Evolutionary conservation across 2,113 vertebrate genomes (phyloP), one percentile per base, ranked within the genome.

Genomic region (Bufo gargarizans): DNA sequence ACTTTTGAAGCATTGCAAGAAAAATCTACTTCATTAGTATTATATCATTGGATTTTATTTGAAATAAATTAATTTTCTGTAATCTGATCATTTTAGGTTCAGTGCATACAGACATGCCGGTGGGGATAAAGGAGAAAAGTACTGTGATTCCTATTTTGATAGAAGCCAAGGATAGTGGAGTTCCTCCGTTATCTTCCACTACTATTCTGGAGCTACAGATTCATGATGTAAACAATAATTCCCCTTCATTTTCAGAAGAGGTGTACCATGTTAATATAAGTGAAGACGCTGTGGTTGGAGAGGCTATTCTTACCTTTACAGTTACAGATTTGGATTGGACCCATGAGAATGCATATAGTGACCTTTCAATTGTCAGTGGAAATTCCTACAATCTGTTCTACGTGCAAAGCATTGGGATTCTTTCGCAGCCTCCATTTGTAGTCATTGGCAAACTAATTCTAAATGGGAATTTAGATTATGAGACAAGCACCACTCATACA

Each of bases 91-190:
- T 89, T 59, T 89, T 90, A 99, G 98, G 97, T 74, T 96, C 96
- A 0, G 65, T 99, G 92, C 97, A 95, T 78, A 93, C 95, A 65
- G 93, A 67, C 5, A 93, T 91, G 69, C 91, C 95, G 59, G 13
- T 96, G 74, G 92, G 89, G 59, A 86, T 91, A 67, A 89, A 94
- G 89, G 90, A 94, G 81, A 93, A 93, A 69, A 90, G 78, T 90
- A 92, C 95, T 74, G 33, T 90, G 55, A n/a, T 97, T 89, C 94
- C 87, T 63, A 92, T 99, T 56, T 91, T 97, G 55, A 92, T 98
- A 53, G 97, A 98, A 92, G 98, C 97, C 19, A 91, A 65, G 16
- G 98, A 99, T 72, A 91, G 92, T 82, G 98, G 97, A 49, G 91
- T 92, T 89, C 97, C 97, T 2, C 47, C 92, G 14, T 92, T 94